Evolutionary conservation across 1,140 invertebrate genomes (phyloP).

Genomic region (Spodoptera litura): DNA sequence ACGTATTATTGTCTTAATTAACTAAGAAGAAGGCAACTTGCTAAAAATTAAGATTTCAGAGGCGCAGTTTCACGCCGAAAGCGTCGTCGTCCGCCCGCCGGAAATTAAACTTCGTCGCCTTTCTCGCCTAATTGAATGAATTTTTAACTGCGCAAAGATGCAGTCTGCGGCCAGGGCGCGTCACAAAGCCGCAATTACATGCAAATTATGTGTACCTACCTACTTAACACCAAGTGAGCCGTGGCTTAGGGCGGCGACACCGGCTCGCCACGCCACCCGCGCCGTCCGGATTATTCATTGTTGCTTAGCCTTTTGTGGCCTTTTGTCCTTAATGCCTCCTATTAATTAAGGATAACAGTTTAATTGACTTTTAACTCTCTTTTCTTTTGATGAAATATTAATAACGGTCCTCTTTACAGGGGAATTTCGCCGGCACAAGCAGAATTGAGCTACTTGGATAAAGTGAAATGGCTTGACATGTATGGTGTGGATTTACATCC

Average conservation of each 20-base stretch:
- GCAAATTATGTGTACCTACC: conserved; percentile 80
- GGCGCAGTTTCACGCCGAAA: conserved; percentile 64
- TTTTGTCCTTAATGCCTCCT: conserved; percentile 56
- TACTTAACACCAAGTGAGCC: conserved; percentile 66
- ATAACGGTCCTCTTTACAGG: conserved; percentile 73
- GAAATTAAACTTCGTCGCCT: conserved; percentile 75
- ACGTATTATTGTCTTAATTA: conserved; percentile 53
- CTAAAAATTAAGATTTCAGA: conserved; percentile 67
- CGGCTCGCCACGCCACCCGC: conserved; percentile 46
- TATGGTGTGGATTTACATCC: conserved; percentile 97
- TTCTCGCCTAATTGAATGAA: conserved; percentile 81
- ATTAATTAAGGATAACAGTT: conserved; percentile 69
- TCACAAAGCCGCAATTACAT: conserved; percentile 82
- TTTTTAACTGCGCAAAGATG: conserved; percentile 81
- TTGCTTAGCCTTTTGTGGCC: conserved; percentile 63
- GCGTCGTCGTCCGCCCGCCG: conserved; percentile 60
- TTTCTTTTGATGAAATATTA: conserved; percentile 49
- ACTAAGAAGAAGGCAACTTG: conserved; percentile 51
- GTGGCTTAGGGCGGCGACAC: conserved; percentile 47
- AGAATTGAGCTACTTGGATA: conserved; percentile 96
- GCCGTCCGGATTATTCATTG: conserved; percentile 65
- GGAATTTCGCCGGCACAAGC: conserved; percentile 88
- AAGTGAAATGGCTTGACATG: conserved; percentile 98
- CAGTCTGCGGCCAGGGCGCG: conserved; percentile 67
- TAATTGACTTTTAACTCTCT: conserved; percentile 54